Base-by-base conservation (phyloP, 2,888 invertebrate species). In the Platerodrilus igneus region DNA sequence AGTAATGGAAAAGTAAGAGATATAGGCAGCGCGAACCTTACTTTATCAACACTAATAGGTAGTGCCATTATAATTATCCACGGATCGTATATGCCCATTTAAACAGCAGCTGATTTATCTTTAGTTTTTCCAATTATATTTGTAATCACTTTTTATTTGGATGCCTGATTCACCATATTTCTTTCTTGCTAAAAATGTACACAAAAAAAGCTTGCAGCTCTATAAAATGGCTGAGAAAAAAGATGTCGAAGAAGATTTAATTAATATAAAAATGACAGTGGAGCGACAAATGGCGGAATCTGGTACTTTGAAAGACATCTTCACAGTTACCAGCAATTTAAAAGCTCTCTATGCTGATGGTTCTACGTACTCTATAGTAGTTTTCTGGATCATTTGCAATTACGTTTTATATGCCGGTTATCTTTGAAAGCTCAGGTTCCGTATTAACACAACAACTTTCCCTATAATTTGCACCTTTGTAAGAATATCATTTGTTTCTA, bases 131-230 rank as follows among this genome's bases (percentile, higher is more conserved):
- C 53, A 8, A 31, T 50, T 17, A 45, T 21, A 11, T 60, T 10
- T 55, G 55, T 6, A 39, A 37, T 37, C 55, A 57, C 42, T 43
- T 60, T n/a, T 15, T 17, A 7, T 40, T 8, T 40, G 35, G 32
- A 37, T 81, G 59, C 83, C 82, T 7, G 83, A 83, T 66, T 72
- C 75, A 1, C 78, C 79, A 0, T 68, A 74, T 37, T 72, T 63
- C 47, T n/a, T n/a, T n/a, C n/a, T n/a, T n/a, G n/a, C n/a, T n/a
- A n/a, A n/a, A n/a, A n/a, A n/a, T n/a, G n/a, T n/a, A n/a, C n/a
- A n/a, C n/a, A n/a, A n/a, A n/a, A n/a, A n/a, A n/a, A n/a, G n/a
- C n/a, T n/a, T n/a, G n/a, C n/a, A n/a, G n/a, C n/a, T n/a, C n/a
- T n/a, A n/a, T n/a, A n/a, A n/a, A n/a, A n/a, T n/a, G n/a, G n/a